A percentile compares a stretch with the other conserved stretches of the same genome.
These are phyloP conservation scores for Aythya baeri DNA, from an alignment of 2,113 vertebrate species.

Conservation along the genomic window DNA sequence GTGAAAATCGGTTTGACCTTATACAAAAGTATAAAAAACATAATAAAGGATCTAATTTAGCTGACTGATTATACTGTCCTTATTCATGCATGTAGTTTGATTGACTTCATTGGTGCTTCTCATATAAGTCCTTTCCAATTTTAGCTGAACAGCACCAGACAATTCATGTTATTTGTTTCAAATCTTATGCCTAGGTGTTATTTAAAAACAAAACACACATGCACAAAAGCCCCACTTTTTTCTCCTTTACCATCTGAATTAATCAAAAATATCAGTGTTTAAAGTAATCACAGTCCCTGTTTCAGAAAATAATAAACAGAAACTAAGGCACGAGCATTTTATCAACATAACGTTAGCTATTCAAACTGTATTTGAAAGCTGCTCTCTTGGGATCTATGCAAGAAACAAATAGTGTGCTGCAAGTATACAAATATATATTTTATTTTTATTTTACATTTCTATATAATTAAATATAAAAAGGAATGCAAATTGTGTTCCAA, in stretches of 20 bases:
- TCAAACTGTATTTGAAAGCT: not conserved
- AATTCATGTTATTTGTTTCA: not conserved
- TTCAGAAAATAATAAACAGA: not conserved
- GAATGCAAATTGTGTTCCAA: not conserved
- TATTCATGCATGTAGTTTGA: not conserved
- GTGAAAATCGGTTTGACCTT: not conserved
- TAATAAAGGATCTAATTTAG: not conserved
- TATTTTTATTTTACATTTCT: not conserved
- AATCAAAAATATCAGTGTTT: not conserved
- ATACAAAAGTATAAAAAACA: not conserved
- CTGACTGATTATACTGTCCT: not conserved
- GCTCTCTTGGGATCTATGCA: not conserved
- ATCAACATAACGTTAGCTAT: not conserved
- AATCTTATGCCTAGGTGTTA: not conserved
- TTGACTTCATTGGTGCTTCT: not conserved
- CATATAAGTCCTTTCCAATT: not conserved
- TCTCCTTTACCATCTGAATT: not conserved
- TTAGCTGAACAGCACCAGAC: not conserved
- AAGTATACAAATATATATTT: not conserved
- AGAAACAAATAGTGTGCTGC: not conserved
- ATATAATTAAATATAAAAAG: not conserved
- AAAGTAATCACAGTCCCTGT: not conserved
- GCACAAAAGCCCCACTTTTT: not conserved
- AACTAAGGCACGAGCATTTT: not conserved
- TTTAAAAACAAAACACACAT: not conserved